Conservation (phyloP, 2,113 vertebrate genomes). For the Rhegmatorhina hoffmannsi region DNA sequence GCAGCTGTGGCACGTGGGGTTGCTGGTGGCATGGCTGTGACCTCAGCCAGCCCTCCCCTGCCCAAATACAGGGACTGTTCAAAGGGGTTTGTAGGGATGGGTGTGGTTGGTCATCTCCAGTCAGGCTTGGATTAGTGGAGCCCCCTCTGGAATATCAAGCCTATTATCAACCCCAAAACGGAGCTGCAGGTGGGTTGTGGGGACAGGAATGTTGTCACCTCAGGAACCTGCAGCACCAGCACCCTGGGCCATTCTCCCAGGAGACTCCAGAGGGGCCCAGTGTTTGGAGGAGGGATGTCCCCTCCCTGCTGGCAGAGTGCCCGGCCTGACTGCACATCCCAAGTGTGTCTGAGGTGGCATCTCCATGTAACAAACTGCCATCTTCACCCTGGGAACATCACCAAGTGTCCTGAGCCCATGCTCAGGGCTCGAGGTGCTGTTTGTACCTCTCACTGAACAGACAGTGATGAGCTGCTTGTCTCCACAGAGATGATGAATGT, state of each 20-base stretch:
- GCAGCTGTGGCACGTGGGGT: neutral
- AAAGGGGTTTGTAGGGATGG: neutral
- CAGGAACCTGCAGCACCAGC: neutral
- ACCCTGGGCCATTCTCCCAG: fast-evolving
- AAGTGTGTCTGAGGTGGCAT: neutral
- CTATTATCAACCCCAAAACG: fast-evolving
- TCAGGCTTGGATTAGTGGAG: neutral
- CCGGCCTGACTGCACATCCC: neutral
- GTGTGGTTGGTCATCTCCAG: neutral
- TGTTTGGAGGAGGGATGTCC: neutral
- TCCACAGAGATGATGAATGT: neutral
- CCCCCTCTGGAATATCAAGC: neutral
- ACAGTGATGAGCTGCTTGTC: neutral
- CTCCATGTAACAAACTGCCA: neutral
- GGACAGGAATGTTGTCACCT: neutral
- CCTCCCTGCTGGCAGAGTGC: neutral
- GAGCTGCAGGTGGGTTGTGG: neutral
- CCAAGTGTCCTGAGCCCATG: neutral
- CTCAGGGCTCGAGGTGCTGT: neutral
- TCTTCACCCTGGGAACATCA: neutral
- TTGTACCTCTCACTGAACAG: neutral
- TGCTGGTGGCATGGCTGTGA: neutral
- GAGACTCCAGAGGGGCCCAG: neutral
- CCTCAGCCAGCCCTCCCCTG: neutral
- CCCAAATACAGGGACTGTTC: neutral